Evolutionary conservation across 2,797 vertebrate species (phyloP).

Genomic region (Channallabes apus): DNA sequence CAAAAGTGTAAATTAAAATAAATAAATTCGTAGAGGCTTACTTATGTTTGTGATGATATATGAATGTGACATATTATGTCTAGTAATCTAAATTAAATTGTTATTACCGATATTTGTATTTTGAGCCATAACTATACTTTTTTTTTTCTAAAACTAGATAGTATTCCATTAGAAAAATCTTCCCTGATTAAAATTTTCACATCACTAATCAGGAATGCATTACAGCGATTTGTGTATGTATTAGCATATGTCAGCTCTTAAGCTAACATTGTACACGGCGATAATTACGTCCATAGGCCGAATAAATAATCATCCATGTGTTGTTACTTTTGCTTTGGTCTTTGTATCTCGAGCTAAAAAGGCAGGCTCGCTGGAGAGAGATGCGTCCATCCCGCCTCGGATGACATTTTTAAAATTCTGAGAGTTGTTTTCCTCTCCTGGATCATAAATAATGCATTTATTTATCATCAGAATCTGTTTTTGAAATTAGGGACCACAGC

Average conservation of each 20-base stretch:
- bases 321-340: slow-evolving; percentile 72
- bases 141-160: too few relatives aligned
- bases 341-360: slow-evolving; percentile 73
- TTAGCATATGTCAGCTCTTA: slow-evolving; percentile 41
- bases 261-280: slow-evolving; percentile 24
- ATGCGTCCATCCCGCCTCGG: slow-evolving; percentile 74
- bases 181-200: neutral
- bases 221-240: neutral
- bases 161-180: neutral
- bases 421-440: slow-evolving; percentile 69
- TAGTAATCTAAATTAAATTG: neutral
- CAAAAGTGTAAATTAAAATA: neutral
- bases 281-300: slow-evolving; percentile 36
- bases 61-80: neutral
- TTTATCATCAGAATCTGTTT: slow-evolving; percentile 85
- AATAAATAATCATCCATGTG: slow-evolving; percentile 35
- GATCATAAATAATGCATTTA: slow-evolving; percentile 86
- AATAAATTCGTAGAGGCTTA: neutral
- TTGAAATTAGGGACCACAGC: slow-evolving; percentile 80
- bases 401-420: slow-evolving; percentile 82
- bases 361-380: slow-evolving; percentile 46
- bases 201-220: slow-evolving; percentile 14
- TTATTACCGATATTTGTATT: neutral
- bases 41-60: neutral
- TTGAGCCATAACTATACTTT: too few relatives aligned